These are phyloP conservation scores for Lethrus apterus DNA, from an alignment of 1,140 invertebrate genomes.

Conservation along the genomic window DNA sequence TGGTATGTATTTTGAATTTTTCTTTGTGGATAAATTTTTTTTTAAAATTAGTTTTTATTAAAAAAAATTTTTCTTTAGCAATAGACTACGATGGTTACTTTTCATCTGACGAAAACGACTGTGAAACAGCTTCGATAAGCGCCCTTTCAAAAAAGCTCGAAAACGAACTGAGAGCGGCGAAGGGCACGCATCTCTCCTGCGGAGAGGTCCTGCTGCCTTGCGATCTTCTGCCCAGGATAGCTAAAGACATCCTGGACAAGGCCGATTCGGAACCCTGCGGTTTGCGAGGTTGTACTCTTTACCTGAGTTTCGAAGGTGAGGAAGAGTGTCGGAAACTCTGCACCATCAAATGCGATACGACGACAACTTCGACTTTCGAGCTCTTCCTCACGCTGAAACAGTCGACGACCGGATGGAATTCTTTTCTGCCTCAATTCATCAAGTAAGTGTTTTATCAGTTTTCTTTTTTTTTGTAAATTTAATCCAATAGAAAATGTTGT, in stretches of 20 bases:
- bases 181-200: constrained; percentile 66
- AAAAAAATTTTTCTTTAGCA: constrained; percentile 7
- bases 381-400: constrained; percentile 75
- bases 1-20: constrained; percentile 13
- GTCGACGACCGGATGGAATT: constrained; percentile 71
- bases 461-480: too few relatives aligned
- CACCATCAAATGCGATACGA: constrained; percentile 69
- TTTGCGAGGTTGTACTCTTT: constrained; percentile 66
- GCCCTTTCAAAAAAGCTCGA: constrained; percentile 64
- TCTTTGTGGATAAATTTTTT: not conserved
- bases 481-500: too few relatives aligned
- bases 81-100: constrained; percentile 21
- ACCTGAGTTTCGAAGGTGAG: constrained; percentile 66
- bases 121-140: constrained; percentile 35
- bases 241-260: constrained; percentile 66
- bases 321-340: constrained; percentile 52
- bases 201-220: constrained; percentile 74
- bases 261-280: constrained; percentile 81
- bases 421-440: constrained; percentile 71
- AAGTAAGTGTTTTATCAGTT: constrained; percentile 75
- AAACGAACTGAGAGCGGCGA: constrained; percentile 65
- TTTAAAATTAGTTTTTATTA: not conserved
- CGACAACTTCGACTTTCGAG: constrained; percentile 77
- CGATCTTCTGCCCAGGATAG: constrained; percentile 65
- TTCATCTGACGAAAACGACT: constrained; percentile 22